phyloP scores from a whole-genome alignment of 2,888 invertebrate genomes.

The Drosophila tanythrix region DNA sequence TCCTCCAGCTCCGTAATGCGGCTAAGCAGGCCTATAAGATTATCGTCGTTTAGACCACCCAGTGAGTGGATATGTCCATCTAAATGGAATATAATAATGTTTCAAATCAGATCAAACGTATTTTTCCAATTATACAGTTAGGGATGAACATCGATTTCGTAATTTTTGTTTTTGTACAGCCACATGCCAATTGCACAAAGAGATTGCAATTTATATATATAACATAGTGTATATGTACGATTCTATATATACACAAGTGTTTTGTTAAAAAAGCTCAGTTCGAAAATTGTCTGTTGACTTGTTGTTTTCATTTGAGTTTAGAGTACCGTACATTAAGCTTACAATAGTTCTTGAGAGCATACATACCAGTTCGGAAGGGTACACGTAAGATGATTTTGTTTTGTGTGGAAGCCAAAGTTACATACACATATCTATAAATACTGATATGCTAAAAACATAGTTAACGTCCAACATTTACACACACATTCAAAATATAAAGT shows the following conservation, averaged over 20 bases:
- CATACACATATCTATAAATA: conserved; percentile 36
- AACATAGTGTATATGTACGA: conserved; percentile 43
- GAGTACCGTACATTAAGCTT: conserved; percentile 34
- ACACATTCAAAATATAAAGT: conserved; percentile 14
- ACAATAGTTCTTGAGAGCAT: conserved; percentile 61
- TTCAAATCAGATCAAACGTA: conserved; percentile 5
- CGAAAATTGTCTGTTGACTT: conserved; percentile 11
- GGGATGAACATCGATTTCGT: conserved; percentile 26
- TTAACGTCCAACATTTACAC: conserved; percentile 39
- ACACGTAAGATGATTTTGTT: conserved; percentile 73
- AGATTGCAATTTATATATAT: conserved; percentile 64
- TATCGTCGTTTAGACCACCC: conserved; percentile 92
- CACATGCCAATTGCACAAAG: conserved; percentile 77
- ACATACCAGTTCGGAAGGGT: conserved; percentile 81
- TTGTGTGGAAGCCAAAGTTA: conserved; percentile 53
- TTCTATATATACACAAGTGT: conserved; percentile 60
- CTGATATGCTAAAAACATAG: conserved; percentile 37
- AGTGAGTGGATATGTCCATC: conserved; percentile 94
- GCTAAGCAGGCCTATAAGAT: conserved; percentile 91
- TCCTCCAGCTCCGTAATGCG: conserved; percentile 97
- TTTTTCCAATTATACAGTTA: not conserved
- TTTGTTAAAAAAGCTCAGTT: conserved; percentile 18
- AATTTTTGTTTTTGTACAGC: conserved; percentile 55
- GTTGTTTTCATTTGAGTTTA: conserved; percentile 12
- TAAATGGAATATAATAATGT: conserved; percentile 77